Evolutionary conservation across 2,113 vertebrate genomes (phyloP).

Genomic region (Chaetops frenatus): DNA sequence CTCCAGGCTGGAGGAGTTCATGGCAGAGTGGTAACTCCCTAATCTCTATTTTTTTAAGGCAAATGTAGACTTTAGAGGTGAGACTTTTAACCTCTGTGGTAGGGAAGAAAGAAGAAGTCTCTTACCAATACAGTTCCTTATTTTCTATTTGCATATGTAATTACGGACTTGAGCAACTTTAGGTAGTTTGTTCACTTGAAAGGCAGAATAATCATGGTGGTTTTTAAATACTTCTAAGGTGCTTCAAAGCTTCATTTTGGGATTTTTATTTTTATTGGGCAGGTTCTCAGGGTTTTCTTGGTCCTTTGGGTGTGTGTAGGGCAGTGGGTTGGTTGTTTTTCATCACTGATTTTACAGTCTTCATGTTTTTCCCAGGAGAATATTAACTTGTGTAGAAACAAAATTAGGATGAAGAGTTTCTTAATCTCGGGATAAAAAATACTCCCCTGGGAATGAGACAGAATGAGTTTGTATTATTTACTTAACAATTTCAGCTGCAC

Average conservation of each 20-base stretch:
- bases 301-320: not conserved
- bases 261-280: not conserved
- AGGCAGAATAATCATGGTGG: not conserved
- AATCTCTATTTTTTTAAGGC: not conserved
- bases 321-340: not conserved
- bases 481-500: not conserved
- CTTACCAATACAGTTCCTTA: not conserved
- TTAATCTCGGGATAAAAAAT: not conserved
- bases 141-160: not conserved
- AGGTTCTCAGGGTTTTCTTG: not conserved
- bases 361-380: not conserved
- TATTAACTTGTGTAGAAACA: not conserved
- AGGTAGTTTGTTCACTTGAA: not conserved
- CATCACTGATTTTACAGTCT: not conserved
- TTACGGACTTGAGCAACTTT: fast-evolving
- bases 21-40: not conserved
- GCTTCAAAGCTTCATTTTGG: too few species aligned
- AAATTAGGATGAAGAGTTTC: not conserved
- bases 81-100: not conserved
- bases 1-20: fast-evolving
- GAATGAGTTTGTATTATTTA: not conserved
- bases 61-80: not conserved
- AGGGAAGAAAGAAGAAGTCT: not conserved
- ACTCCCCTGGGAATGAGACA: not conserved
- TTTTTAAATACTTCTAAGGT: not conserved